Conservation (phyloP, 1,140 invertebrate genomes). For the Solenopsis invicta region DNA sequence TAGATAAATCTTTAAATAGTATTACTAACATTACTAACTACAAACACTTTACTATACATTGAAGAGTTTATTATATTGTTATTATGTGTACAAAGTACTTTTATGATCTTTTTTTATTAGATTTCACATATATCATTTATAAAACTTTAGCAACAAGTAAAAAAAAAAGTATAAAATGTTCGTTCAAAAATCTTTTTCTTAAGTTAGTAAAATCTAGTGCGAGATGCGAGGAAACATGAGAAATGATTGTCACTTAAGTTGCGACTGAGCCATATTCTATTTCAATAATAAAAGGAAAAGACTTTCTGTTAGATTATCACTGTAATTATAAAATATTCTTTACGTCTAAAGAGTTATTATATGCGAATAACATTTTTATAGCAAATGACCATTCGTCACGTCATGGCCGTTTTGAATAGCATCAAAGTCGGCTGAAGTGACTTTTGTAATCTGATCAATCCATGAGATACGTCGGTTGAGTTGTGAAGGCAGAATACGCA, state of each 20-base stretch:
- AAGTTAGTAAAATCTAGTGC: not conserved
- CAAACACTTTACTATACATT: not conserved
- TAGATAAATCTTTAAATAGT: conserved; percentile 22
- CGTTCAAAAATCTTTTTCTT: not conserved
- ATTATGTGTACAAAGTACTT: too few relatives aligned
- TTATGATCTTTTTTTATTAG: too few relatives aligned
- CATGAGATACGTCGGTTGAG: conserved; percentile 39
- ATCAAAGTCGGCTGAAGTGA: conserved; percentile 60
- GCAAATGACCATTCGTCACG: conserved; percentile 21
- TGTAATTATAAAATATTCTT: conserved; percentile 30
- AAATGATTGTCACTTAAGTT: not conserved
- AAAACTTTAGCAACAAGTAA: conserved; percentile 3
- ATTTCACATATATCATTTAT: too few relatives aligned
- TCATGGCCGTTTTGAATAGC: conserved; percentile 51
- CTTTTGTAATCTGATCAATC: conserved; percentile 63
- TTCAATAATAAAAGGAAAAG: not conserved
- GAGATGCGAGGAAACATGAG: not conserved
- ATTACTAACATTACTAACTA: too few relatives aligned
- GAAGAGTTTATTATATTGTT: not conserved
- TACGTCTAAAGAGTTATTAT: conserved; percentile 13
- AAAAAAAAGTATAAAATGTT: not conserved
- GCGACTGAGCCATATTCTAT: not conserved
- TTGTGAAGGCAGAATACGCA: conserved; percentile 45
- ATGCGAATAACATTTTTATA: conserved; percentile 47
- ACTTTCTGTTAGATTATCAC: conserved; percentile 11